These are phyloP conservation scores for Antedon bifida DNA, from an alignment of 35 echinoderm and acorn worm genomes.

Conservation along the genomic window DNA sequence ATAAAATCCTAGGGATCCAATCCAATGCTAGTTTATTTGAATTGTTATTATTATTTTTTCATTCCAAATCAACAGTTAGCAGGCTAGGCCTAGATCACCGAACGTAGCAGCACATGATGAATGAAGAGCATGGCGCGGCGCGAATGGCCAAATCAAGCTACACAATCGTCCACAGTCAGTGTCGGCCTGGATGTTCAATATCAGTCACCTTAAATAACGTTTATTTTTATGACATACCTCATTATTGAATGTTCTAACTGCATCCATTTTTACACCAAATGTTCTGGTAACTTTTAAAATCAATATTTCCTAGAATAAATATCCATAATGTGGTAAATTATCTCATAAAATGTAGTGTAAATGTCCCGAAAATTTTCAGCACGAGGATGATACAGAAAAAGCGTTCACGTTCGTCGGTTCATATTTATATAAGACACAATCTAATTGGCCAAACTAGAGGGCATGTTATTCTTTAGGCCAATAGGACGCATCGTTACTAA, in stretches of 20 bases:
- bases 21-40: too few relatives aligned
- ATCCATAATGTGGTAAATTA: neutral
- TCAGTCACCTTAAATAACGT: too few relatives aligned
- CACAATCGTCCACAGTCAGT: too few relatives aligned
- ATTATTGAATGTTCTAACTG: conserved; percentile 70
- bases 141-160: too few relatives aligned
- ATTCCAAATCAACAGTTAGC: too few relatives aligned
- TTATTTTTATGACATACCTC: conserved; percentile 30
- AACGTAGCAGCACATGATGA: too few relatives aligned
- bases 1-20: too few relatives aligned
- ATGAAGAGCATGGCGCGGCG: too few relatives aligned
- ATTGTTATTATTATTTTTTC: too few relatives aligned
- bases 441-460: neutral
- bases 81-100: too few relatives aligned
- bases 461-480: neutral
- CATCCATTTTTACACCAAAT: conserved; percentile 38
- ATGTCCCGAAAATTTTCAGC: neutral
- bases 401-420: neutral
- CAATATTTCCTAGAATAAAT: neutral
- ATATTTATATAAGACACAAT: neutral
- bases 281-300: neutral
- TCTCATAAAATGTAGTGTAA: neutral
- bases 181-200: too few relatives aligned
- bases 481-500: neutral
- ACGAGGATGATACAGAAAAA: neutral